phyloP scores from a whole-genome alignment of 2,888 invertebrate genomes.

The Tenthredo livida region DNA sequence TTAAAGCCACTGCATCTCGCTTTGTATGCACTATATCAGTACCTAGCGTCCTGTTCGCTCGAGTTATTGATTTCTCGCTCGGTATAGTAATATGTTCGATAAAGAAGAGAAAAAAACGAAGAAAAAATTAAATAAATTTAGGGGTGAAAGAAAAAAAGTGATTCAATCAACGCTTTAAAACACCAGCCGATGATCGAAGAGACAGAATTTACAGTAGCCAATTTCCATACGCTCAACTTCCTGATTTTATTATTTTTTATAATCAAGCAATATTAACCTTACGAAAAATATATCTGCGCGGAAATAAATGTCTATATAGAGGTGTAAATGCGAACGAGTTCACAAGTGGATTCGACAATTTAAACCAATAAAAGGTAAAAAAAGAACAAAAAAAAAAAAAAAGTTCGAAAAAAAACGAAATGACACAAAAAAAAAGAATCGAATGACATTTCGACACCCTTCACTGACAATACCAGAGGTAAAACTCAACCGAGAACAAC shows the following conservation, averaged over 20 bases:
- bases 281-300: neutral
- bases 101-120: neutral
- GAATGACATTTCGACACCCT: neutral
- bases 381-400: neutral
- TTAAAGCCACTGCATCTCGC: neutral
- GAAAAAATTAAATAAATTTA: neutral
- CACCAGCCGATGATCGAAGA: slow-evolving; percentile 39
- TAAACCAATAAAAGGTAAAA: slow-evolving; percentile 5
- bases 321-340: neutral
- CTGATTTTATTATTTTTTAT: neutral
- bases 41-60: neutral
- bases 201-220: slow-evolving; percentile 31
- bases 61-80: neutral
- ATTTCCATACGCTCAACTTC: slow-evolving; percentile 33
- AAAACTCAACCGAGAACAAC: neutral
- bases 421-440: neutral
- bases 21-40: neutral
- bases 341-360: slow-evolving; percentile 17
- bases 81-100: neutral
- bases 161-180: slow-evolving; percentile 36
- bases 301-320: neutral
- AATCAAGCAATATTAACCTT: neutral
- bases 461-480: neutral
- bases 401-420: too few relatives aligned
- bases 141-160: neutral